Percentiles rank a stretch among this genome's conserved stretches.
phyloP scores from a whole-genome alignment of 92 coral and sea anemone genomes.

The Micromussa lordhowensis region DNA sequence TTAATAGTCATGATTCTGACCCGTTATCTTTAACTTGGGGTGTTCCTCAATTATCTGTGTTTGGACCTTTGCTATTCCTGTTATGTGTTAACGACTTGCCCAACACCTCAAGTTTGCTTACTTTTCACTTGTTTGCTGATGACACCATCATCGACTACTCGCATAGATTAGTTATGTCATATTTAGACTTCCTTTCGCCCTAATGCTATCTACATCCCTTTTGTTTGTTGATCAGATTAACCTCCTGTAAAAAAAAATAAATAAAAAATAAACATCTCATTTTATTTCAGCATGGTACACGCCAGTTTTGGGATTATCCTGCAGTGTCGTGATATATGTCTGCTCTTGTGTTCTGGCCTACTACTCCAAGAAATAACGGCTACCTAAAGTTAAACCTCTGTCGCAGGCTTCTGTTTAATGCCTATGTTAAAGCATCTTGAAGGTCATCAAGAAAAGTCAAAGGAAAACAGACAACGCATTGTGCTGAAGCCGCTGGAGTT shows the following conservation, averaged over 20 bases:
- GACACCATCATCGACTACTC: too few species aligned
- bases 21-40: too few species aligned
- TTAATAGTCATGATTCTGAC: too few species aligned
- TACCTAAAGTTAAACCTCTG: not conserved
- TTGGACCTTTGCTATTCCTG: too few species aligned
- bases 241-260: not conserved
- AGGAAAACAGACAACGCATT: not conserved
- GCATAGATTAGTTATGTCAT: too few species aligned
- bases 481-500: too few species aligned
- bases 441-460: not conserved
- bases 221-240: not conserved
- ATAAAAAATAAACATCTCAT: not conserved
- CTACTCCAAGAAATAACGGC: slow-evolving; percentile 4
- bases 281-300: slow-evolving; percentile 40
- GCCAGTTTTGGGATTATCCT: slow-evolving; percentile 38
- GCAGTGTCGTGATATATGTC: slow-evolving; percentile 30
- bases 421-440: not conserved
- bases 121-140: too few species aligned
- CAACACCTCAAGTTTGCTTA: too few species aligned
- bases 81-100: too few species aligned
- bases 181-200: too few species aligned
- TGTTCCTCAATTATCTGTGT: too few species aligned
- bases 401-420: not conserved
- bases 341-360: slow-evolving; percentile 45
- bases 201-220: not conserved